These are phyloP conservation scores for Subacronicta megacephala DNA, from an alignment of 2,888 invertebrate genomes.

Conservation along the genomic window DNA sequence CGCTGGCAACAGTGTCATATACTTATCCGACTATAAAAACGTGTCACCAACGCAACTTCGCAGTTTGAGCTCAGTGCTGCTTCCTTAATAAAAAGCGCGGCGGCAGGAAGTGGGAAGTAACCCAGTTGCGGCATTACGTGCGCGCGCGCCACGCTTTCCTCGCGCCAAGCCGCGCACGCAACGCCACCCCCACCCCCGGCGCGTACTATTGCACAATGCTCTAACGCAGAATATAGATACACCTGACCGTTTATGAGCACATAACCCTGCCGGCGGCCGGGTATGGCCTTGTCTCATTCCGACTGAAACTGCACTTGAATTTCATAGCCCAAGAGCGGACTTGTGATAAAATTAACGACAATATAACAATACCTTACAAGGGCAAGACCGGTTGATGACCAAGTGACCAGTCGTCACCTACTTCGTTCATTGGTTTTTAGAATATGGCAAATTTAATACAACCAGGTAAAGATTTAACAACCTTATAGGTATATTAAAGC, in stretches of 20 bases:
- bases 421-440: no score
- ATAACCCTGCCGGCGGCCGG: no score
- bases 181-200: slow-evolving; percentile 7
- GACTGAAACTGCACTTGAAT: no score
- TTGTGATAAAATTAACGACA: no score
- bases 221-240: slow-evolving; percentile 6
- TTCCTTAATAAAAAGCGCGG: slow-evolving; percentile 70
- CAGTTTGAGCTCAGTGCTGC: slow-evolving; percentile 27
- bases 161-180: slow-evolving; percentile 53
- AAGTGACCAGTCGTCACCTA: no score
- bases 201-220: slow-evolving; percentile 37
- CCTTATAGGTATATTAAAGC: no score
- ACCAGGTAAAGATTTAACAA: no score
- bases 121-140: slow-evolving; percentile 77
- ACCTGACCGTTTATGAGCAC: slow-evolving; percentile 14
- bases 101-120: slow-evolving; percentile 84
- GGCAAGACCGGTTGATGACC: no score
- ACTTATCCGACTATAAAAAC: background rate
- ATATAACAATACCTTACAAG: no score
- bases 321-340: no score
- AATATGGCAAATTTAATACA: no score
- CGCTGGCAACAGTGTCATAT: background rate
- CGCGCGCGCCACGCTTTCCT: slow-evolving; percentile 72
- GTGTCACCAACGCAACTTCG: background rate
- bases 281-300: no score